Evolutionary conservation across 2,888 invertebrate genomes (phyloP), one percentile per base, ranked within the genome.

Genomic region (Drosophila robusta): DNA sequence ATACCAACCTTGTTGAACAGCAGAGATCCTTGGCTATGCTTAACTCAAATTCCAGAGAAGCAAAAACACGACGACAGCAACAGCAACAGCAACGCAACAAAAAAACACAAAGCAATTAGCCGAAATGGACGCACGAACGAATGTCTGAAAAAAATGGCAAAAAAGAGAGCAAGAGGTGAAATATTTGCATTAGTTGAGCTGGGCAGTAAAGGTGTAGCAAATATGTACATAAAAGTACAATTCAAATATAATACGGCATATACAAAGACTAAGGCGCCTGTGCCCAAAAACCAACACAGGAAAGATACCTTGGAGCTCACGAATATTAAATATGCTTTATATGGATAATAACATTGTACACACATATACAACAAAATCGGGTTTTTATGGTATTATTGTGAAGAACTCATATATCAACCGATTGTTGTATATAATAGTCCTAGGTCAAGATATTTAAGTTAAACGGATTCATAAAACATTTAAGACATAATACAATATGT

Each of bases 81-180:
- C 22, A 63, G 45, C 29, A 46, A 26, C n/a, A 50, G 46, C 34
- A 50, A 50, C 49, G n/a, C n/a, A n/a, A n/a, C n/a, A n/a, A 51
- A 70, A 60, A 66, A 39, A 88, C 72, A 69, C 80, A 80, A 84
- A 87, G 82, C 82, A 82, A 89, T 82, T 83, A 87, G 89, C 89
- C 66, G 61, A 71, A 84, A 77, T 70, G 75, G 61, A 80, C 87
- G 89, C 81, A 83, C 76, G 87, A 83, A 65, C 61, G 67, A 69
- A 67, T 74, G 62, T 87, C 83, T 83, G 87, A 36, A 87, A 66
- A 46, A 63, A 66, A 36, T n/a, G 4, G 18, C 2, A 16, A 14
- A 29, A 70, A 70, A 71, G 49, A 80, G 64, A 80, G 64, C 52
- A 71, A 72, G 52, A 82, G 58, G 61, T 75, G 44, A 75, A 78